Percentiles rank a stretch among this genome's conserved stretches.
Conservation (phyloP, 2,797 vertebrate genomes). For the Stomatorhinus walkeri region DNA sequence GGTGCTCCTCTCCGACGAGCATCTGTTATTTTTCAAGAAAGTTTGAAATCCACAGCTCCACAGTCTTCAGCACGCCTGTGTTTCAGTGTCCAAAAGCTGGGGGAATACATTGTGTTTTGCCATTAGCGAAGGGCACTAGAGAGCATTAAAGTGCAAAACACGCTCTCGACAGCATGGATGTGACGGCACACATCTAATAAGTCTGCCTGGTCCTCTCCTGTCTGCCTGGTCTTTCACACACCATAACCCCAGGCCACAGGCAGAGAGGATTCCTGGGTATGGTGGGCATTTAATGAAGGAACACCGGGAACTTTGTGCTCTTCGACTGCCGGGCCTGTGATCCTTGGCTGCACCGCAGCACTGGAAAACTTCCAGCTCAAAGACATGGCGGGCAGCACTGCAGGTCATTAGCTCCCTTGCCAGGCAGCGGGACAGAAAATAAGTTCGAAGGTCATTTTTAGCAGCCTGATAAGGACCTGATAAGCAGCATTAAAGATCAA, state of each 20-base stretch:
- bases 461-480: not conserved
- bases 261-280: conserved; percentile 15
- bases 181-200: not conserved
- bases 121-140: not conserved
- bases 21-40: not conserved
- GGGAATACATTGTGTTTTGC: not conserved
- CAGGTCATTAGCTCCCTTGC: not conserved
- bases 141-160: conserved; percentile 1
- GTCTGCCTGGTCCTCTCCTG: not conserved
- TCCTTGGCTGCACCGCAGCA: not conserved
- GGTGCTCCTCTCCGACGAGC: not conserved
- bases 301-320: not conserved
- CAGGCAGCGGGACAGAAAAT: not conserved
- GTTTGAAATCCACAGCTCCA: not conserved
- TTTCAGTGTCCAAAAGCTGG: not conserved
- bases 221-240: not conserved
- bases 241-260: not conserved
- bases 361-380: not conserved
- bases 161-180: not conserved
- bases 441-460: conserved; percentile 10
- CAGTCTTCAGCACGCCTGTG: not conserved
- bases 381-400: not conserved
- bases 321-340: not conserved
- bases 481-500: not conserved
- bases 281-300: not conserved